Evolutionary conservation across 64 coral and sea anemone genomes (phyloP).

Genomic region (Montipora foliosa): DNA sequence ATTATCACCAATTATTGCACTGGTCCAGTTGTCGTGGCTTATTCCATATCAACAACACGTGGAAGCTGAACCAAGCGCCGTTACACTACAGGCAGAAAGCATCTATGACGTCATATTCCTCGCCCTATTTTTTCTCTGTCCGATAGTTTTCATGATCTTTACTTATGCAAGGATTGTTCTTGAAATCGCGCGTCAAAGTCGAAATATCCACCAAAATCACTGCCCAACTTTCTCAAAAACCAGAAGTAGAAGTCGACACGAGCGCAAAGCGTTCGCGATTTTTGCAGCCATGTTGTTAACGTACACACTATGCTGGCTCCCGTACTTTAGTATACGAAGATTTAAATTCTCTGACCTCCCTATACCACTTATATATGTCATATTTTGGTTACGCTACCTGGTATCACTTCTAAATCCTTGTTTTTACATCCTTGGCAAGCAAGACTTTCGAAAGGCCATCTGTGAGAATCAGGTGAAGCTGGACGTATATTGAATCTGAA

Average conservation of each 20-base stretch:
- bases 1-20: slow-evolving; percentile 40
- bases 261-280: slow-evolving; percentile 65
- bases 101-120: slow-evolving; percentile 50
- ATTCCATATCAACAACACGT: slow-evolving; percentile 1
- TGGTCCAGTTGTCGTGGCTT: slow-evolving; percentile 68
- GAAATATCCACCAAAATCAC: slow-evolving; percentile 62
- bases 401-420: slow-evolving; percentile 81
- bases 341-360: slow-evolving; percentile 21
- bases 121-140: slow-evolving; percentile 53
- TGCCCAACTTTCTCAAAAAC: background rate
- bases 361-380: slow-evolving; percentile 43
- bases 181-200: slow-evolving; percentile 66
- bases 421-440: slow-evolving; percentile 84
- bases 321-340: slow-evolving; percentile 56
- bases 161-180: slow-evolving; percentile 67
- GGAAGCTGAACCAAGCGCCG: background rate
- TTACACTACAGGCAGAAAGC: slow-evolving; percentile 35
- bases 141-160: slow-evolving; percentile 74
- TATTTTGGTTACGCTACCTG: slow-evolving; percentile 59
- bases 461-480: background rate
- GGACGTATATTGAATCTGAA: background rate
- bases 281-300: slow-evolving; percentile 66
- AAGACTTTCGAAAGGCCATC: slow-evolving; percentile 77
- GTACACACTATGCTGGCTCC: slow-evolving; percentile 70
- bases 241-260: slow-evolving; percentile 46